Evolutionary conservation across 2,888 invertebrate species (phyloP), one percentile per base, ranked within the genome.

Genomic region (Timandra comae): DNA sequence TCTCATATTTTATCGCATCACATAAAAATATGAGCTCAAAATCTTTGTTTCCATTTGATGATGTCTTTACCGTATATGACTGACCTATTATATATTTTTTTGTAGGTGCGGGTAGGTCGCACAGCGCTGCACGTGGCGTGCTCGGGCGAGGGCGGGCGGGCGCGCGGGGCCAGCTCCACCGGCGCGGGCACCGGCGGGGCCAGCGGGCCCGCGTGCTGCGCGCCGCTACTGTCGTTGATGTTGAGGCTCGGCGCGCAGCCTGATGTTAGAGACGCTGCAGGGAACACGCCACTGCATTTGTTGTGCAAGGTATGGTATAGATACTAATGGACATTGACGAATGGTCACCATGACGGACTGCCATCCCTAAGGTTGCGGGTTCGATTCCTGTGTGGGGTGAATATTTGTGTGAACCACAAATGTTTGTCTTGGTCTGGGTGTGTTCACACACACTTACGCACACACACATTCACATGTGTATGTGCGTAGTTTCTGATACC

Each of bases 271-370:
- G 97, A 98, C 74, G 90, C 91, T 31, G 91, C 91, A 35, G 95
- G 94, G 10, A 96, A 96, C 79, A 96, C 96, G 10, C 93, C 97
- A 7, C 87, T 98, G 29, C 97, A 97, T 69, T 86, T 96, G 39
- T 92, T 93, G 0, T 94, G 94, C 41, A 89, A 91, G 72, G 90
- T 91, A 36, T 9, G 10, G 22, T 22, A 22, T 7, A 1, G 20
- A 73, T 84, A 9, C 9, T n/a, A 7, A 10, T 21, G 7, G 12
- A 13, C 12, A 13, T 12, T 7, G 19, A 5, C 5, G 7, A 20
- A 20, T 20, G 20, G 5, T 20, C 5, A 7, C 1, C 6, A n/a
- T n/a, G n/a, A n/a, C n/a, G n/a, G n/a, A n/a, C n/a, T n/a, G n/a
- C n/a, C n/a, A n/a, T n/a, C n/a, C n/a, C n/a, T n/a, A n/a, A n/a